phyloP scores from a whole-genome alignment of 2,797 vertebrate genomes.

The Erethizon dorsatum region DNA sequence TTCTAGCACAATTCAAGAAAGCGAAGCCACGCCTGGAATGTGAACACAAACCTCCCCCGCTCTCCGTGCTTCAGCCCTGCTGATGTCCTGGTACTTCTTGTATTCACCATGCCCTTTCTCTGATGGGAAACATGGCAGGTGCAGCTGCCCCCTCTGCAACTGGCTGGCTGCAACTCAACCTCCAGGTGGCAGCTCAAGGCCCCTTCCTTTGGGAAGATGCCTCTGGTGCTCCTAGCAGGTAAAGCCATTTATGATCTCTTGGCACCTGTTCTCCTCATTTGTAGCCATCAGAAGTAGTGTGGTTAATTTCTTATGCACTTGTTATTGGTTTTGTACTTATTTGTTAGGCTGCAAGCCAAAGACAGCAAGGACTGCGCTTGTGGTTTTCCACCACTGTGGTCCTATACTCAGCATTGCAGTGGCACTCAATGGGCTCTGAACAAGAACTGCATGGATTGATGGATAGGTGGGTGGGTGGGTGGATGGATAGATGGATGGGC shows the following conservation, averaged over 20 bases:
- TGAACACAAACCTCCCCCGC: neutral
- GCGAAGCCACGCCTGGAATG: accelerated
- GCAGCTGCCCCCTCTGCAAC: neutral
- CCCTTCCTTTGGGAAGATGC: neutral
- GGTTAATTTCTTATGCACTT: neutral
- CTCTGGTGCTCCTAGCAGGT: neutral
- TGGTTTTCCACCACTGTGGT: neutral
- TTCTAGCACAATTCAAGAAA: neutral
- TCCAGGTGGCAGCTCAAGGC: neutral
- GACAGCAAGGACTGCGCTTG: neutral
- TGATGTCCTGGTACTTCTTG: neutral
- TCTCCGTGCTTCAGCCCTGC: neutral
- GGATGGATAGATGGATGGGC: neutral
- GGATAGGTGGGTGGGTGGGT: neutral
- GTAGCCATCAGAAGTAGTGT: neutral
- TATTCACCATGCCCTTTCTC: neutral
- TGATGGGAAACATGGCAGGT: neutral
- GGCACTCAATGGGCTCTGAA: neutral
- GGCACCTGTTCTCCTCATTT: neutral
- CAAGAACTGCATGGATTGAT: neutral
- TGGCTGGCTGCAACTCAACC: neutral
- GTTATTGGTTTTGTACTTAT: neutral
- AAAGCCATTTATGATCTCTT: neutral
- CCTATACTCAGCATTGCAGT: neutral
- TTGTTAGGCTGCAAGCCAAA: neutral